A percentile compares a stretch with the other conserved stretches of the same genome.
phyloP scores from a whole-genome alignment of 2,113 vertebrate genomes.

The Colius striatus region DNA sequence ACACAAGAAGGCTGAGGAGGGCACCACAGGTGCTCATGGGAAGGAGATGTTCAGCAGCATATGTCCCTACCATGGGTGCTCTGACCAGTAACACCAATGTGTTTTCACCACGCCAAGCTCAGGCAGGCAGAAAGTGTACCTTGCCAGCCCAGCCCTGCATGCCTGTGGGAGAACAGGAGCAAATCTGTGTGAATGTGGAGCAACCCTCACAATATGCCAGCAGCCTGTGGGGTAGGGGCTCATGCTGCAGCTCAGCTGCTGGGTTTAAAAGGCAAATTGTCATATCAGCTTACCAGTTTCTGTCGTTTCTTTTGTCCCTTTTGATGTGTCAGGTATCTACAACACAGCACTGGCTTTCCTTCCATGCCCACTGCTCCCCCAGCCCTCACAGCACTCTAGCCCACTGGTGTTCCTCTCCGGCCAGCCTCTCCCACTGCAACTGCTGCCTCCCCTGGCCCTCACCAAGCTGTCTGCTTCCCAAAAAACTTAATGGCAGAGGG shows the following conservation, averaged over 20 bases:
- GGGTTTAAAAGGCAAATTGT: not conserved
- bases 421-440: not conserved
- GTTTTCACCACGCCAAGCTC: not conserved
- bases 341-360: not conserved
- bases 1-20: not conserved
- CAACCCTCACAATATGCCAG: not conserved
- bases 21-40: fast-evolving
- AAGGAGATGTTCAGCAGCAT: not conserved
- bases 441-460: not conserved
- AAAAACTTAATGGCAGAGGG: not conserved
- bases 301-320: not conserved
- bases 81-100: not conserved
- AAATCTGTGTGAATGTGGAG: fast-evolving
- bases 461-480: not conserved
- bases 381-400: not conserved
- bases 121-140: not conserved
- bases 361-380: not conserved
- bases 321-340: not conserved
- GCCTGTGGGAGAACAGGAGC: not conserved
- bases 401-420: not conserved
- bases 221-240: fast-evolving
- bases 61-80: not conserved
- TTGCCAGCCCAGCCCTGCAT: not conserved
- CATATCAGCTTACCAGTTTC: not conserved
- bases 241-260: not conserved